Base-by-base conservation (phyloP, 1,140 invertebrate species). In the Drosophila nasuta region DNA sequence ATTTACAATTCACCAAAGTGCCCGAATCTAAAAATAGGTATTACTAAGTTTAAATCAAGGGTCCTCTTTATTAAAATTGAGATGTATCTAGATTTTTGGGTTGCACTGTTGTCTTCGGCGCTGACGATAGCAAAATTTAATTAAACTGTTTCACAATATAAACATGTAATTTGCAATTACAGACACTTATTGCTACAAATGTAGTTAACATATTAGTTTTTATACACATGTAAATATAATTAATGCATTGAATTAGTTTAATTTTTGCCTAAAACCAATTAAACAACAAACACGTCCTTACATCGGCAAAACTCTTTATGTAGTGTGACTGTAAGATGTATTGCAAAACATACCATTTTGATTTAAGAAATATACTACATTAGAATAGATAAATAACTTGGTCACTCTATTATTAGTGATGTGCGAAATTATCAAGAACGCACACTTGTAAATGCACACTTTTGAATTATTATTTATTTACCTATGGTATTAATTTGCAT, bases 111-210 rank as follows among this genome's bases (percentile, higher is more conserved):
- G 41, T 30, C 35, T 64, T 28, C 35, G 48, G 56, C 67, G 83
- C 82, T 88, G 83, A 79, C 76, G 76, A 79, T 46, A 67, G 60
- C 82, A 86, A 87, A 60, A 54, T 59, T 59, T 35, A 1, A 69
- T n/a, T 28, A 5, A 1, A 8, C 10, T 57, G 11, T n/a, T 56
- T 60, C 45, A 41, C 20, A 63, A 28, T 35, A 54, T n/a, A 51
- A 17, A 62, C 52, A 54, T 35, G 38, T 20, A 10, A 38, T 5
- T 49, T 65, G 33, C 7, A 33, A 33, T 28, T 20, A 59, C 17
- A 35, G 11, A 48, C 25, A 51, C 20, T 60, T 43, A 2, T 51
- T 28, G 5, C 8, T 6, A 33, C 4, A 51, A 25, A 25, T 4
- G 20, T 25, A 25, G 20, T 25, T 2, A 62, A 13, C 2, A 58